Conservation (phyloP, 2,888 invertebrate genomes). For the Zygogramma bicolorata region DNA sequence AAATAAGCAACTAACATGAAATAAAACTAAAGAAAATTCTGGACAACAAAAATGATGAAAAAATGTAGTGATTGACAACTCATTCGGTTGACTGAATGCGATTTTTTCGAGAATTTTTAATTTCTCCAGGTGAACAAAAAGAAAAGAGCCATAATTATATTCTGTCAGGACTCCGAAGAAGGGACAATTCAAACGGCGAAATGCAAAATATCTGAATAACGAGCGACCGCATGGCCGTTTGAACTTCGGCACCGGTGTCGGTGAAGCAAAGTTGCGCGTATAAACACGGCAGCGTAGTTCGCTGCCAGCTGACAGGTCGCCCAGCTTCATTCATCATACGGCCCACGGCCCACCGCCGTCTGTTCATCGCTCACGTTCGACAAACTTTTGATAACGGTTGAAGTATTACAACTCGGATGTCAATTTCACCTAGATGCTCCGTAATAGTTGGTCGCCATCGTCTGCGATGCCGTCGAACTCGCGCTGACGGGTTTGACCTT, state of each 20-base stretch:
- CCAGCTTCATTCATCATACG: slow-evolving; percentile 59
- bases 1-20: too few species aligned
- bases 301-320: slow-evolving; percentile 56
- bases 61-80: too few species aligned
- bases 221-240: neutral
- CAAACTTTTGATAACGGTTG: slow-evolving; percentile 64
- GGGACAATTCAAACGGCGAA: too few species aligned
- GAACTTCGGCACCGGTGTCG: neutral
- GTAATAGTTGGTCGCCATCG: slow-evolving; percentile 16
- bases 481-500: neutral
- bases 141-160: too few species aligned
- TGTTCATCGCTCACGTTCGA: slow-evolving; percentile 60
- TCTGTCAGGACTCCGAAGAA: too few species aligned
- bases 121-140: too few species aligned
- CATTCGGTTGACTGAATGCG: too few species aligned
- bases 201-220: neutral
- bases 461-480: neutral
- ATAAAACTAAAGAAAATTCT: too few species aligned
- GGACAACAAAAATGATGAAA: too few species aligned
- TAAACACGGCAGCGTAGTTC: slow-evolving; percentile 39
- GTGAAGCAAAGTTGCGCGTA: slow-evolving; percentile 31
- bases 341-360: slow-evolving; percentile 42
- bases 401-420: slow-evolving; percentile 63
- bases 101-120: too few species aligned
- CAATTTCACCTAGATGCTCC: slow-evolving; percentile 58